These are phyloP conservation scores for Sialia sialis DNA, from an alignment of 2,113 vertebrate species.

Conservation along the genomic window DNA sequence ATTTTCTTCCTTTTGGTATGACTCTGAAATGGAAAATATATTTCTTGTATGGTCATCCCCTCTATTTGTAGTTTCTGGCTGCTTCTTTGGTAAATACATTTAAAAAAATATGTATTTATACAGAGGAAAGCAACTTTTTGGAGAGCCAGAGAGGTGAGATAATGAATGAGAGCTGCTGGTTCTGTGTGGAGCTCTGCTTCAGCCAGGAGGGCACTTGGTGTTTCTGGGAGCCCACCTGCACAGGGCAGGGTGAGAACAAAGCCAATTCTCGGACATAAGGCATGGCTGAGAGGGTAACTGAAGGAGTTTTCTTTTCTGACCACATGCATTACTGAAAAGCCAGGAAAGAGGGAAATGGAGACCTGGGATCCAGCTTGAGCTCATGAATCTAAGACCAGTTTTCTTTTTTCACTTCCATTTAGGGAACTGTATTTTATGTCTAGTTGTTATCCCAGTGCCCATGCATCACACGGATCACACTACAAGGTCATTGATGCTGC, in stretches of 20 bases:
- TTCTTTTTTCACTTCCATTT: background rate
- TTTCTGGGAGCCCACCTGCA: background rate
- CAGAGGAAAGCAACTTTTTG: background rate
- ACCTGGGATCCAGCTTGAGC: background rate
- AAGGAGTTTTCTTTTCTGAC: background rate
- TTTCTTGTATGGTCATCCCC: background rate
- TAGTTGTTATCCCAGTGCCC: slow-evolving; percentile 79
- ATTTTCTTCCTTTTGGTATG: background rate
- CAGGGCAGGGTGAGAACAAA: background rate
- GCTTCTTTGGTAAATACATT: background rate
- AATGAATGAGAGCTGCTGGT: background rate
- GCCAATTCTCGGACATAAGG: background rate
- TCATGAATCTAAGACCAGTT: background rate
- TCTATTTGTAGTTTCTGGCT: background rate
- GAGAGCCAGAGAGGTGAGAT: background rate
- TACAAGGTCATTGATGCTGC: slow-evolving; percentile 86
- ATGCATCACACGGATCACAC: slow-evolving; percentile 71
- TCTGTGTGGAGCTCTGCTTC: background rate
- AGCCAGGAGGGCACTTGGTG: background rate
- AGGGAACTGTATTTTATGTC: slow-evolving; percentile 88
- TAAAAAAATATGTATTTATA: background rate
- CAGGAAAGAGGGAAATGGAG: background rate
- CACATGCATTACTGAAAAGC: background rate
- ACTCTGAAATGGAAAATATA: background rate
- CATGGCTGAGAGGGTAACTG: background rate